phyloP scores from a whole-genome alignment of 2,797 vertebrate species.

The Onychomys leucogaster region DNA sequence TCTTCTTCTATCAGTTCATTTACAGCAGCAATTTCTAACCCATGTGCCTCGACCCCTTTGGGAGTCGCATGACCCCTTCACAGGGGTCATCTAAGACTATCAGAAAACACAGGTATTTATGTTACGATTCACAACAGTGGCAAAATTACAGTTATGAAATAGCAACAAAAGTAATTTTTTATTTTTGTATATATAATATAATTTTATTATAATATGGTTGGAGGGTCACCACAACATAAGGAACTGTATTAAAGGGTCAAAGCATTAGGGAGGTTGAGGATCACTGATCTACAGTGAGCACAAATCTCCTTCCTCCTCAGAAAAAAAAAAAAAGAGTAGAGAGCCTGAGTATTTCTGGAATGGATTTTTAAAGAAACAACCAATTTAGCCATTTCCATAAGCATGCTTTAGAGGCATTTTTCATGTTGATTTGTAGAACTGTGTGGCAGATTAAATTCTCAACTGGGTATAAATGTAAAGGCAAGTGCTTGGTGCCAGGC shows the following conservation, averaged over 20 bases:
- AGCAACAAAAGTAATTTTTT: background rate
- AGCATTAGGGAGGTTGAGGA: background rate
- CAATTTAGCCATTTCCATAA: background rate
- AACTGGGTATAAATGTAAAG: background rate
- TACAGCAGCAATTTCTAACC: background rate
- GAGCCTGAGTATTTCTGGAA: conserved; percentile 15
- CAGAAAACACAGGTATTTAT: background rate
- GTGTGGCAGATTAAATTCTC: conserved; percentile 20
- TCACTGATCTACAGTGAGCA: background rate
- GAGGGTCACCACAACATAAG: background rate
- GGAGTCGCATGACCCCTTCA: background rate
- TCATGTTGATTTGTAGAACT: background rate
- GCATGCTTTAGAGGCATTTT: background rate
- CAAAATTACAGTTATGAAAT: background rate
- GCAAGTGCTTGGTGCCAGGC: too few relatives aligned
- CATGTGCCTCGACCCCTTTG: background rate
- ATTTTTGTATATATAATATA: too few relatives aligned
- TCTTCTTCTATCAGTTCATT: conserved; percentile 30
- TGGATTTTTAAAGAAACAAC: conserved; percentile 61
- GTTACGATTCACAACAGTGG: background rate
- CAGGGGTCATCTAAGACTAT: background rate
- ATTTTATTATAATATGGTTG: too few relatives aligned
- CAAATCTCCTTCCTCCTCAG: conserved; percentile 14
- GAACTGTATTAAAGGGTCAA: background rate
- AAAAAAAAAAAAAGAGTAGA: background rate